Conservation (phyloP, 1,140 invertebrate species). For the Philaenus spumarius region DNA sequence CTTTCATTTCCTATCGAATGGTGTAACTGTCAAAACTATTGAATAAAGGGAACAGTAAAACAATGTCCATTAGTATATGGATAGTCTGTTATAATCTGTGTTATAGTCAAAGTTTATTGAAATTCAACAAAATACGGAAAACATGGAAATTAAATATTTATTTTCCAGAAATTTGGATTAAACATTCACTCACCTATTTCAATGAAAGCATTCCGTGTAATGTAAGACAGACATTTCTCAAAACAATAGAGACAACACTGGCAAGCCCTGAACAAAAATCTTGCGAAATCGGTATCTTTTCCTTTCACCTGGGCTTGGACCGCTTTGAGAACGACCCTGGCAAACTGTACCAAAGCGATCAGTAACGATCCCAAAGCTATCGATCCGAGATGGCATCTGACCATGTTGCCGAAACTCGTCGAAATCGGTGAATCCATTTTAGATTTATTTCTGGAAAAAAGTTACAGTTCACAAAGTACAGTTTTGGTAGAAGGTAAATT, state of each 20-base stretch:
- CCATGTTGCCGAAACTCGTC: constrained; percentile 48
- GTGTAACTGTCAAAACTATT: too few relatives aligned
- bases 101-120: too few relatives aligned
- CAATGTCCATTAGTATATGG: too few relatives aligned
- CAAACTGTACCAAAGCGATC: constrained; percentile 60
- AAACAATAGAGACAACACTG: constrained; percentile 67
- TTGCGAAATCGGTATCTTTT: constrained; percentile 38
- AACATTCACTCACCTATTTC: constrained; percentile 66
- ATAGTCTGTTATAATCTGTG: too few relatives aligned
- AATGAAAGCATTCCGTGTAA: constrained; percentile 72
- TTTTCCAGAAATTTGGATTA: too few relatives aligned
- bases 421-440: constrained; percentile 50
- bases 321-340: constrained; percentile 48
- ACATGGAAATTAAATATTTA: too few relatives aligned
- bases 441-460: constrained; percentile 54
- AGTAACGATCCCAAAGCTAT: constrained; percentile 69
- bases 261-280: constrained; percentile 50
- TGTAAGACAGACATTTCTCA: constrained; percentile 63
- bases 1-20: too few relatives aligned
- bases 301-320: constrained; percentile 39
- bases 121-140: too few relatives aligned
- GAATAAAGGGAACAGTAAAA: too few relatives aligned
- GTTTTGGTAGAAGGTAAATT: too few relatives aligned
- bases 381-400: constrained; percentile 67
- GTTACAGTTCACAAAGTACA: too few relatives aligned